Evolutionary conservation across 2,888 invertebrate species (phyloP).

Genomic region (Cantharis rustica): DNA sequence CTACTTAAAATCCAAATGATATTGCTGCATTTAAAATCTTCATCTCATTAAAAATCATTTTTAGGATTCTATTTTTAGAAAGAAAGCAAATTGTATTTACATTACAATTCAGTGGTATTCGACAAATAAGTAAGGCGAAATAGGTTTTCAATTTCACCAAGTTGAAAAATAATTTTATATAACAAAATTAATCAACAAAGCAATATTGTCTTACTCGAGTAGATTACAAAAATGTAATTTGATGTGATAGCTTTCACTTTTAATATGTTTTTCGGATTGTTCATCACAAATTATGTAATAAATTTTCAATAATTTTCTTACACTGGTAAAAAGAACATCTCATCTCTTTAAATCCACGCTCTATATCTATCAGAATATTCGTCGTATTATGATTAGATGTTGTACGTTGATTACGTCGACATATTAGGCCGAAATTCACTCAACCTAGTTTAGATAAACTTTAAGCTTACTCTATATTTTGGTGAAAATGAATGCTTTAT

Average conservation of each 20-base stretch:
- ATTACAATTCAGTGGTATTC: not conserved
- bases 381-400: no score
- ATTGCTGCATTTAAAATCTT: not conserved
- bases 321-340: not conserved
- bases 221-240: not conserved
- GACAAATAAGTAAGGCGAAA: not conserved
- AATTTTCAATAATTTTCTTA: not conserved
- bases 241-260: not conserved
- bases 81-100: not conserved
- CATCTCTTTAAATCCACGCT: no score
- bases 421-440: no score
- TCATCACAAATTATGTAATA: not conserved
- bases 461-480: no score
- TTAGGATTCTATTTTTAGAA: not conserved
- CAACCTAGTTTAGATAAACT: no score
- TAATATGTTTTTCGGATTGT: not conserved
- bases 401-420: no score
- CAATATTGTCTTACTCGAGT: not conserved
- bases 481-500: no score
- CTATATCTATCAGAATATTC: no score
- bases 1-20: not conserved
- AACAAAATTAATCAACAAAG: not conserved
- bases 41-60: not conserved
- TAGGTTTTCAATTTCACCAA: not conserved
- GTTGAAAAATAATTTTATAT: not conserved